Evolutionary conservation across 2,113 vertebrate genomes (phyloP).

Genomic region (Anarhynchus alexandrinus): DNA sequence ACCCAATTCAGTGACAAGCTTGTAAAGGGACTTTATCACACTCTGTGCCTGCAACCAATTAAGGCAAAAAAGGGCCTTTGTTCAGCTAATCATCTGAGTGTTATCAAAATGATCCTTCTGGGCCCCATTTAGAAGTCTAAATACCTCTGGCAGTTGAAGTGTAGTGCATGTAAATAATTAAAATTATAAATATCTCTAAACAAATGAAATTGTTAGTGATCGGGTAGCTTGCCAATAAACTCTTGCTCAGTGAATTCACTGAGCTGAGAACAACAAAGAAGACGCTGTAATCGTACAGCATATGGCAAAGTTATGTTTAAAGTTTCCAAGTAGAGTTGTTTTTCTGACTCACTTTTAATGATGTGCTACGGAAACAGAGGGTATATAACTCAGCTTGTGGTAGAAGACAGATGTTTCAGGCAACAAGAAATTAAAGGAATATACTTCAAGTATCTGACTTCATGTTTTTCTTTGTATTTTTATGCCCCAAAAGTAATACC

Average conservation of each 20-base stretch:
- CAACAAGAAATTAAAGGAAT: slow-evolving; percentile 24
- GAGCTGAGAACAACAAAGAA: slow-evolving; percentile 1
- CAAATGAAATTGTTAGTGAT: slow-evolving; percentile 29
- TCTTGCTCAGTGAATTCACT: neutral
- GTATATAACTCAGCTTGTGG: slow-evolving; percentile 20
- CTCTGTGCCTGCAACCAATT: neutral
- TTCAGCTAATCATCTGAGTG: slow-evolving; percentile 17
- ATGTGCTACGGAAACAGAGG: neutral
- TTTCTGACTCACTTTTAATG: slow-evolving; percentile 13
- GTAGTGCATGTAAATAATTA: slow-evolving; percentile 34
- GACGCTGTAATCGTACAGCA: neutral
- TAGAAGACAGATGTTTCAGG: slow-evolving; percentile 40
- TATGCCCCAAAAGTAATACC: slow-evolving; percentile 24
- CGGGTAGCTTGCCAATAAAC: neutral
- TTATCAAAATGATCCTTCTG: slow-evolving; percentile 47
- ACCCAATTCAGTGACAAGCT: slow-evolving; percentile 7
- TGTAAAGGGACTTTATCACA: slow-evolving; percentile 8
- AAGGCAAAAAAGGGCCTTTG: slow-evolving; percentile 16
- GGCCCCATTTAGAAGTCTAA: slow-evolving; percentile 17
- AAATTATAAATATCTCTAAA: slow-evolving; percentile 27
- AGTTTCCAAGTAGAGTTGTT: slow-evolving; percentile 2
- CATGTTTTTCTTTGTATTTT: slow-evolving; percentile 37
- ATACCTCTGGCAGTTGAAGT: slow-evolving; percentile 31
- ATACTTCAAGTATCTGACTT: slow-evolving; percentile 26
- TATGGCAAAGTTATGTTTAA: slow-evolving; percentile 31